These are phyloP conservation scores for Melanotaenia parkinsoni DNA, from an alignment of 2,797 vertebrate genomes.

Conservation along the genomic window DNA sequence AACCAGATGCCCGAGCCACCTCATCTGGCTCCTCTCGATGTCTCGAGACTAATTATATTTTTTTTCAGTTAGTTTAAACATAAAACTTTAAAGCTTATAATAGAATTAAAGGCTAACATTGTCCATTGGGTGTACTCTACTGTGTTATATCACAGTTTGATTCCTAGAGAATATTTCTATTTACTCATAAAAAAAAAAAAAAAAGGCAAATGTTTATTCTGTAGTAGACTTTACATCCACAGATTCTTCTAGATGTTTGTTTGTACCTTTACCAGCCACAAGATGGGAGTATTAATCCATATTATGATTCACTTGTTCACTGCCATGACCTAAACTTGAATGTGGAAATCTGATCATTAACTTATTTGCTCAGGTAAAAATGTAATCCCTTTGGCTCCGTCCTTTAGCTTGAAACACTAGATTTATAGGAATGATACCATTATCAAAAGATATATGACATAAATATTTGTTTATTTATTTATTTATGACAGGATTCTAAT, in stretches of 20 bases:
- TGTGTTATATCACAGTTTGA: no score
- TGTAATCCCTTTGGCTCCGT: background rate
- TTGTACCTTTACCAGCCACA: slow-evolving; percentile 60
- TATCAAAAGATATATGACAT: background rate
- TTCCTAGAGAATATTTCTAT: no score
- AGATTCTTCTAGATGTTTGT: background rate
- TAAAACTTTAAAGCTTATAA: no score
- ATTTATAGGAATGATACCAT: background rate
- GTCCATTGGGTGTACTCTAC: no score
- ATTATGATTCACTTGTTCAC: slow-evolving; percentile 3
- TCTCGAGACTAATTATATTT: no score
- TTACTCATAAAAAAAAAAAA: no score
- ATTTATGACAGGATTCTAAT: background rate
- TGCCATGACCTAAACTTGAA: background rate
- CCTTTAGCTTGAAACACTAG: background rate
- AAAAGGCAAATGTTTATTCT: slow-evolving; percentile 22
- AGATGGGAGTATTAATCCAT: slow-evolving; percentile 73
- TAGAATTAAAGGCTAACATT: no score
- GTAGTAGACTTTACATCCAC: background rate
- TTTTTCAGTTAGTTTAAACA: no score
- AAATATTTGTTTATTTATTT: background rate
- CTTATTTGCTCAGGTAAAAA: slow-evolving; percentile 16
- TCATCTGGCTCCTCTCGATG: no score
- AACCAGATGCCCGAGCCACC: no score
- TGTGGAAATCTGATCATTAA: background rate